Evolutionary conservation across 2,797 vertebrate species (phyloP), one percentile per base, ranked within the genome.

Genomic region (Acanthis flammea): DNA sequence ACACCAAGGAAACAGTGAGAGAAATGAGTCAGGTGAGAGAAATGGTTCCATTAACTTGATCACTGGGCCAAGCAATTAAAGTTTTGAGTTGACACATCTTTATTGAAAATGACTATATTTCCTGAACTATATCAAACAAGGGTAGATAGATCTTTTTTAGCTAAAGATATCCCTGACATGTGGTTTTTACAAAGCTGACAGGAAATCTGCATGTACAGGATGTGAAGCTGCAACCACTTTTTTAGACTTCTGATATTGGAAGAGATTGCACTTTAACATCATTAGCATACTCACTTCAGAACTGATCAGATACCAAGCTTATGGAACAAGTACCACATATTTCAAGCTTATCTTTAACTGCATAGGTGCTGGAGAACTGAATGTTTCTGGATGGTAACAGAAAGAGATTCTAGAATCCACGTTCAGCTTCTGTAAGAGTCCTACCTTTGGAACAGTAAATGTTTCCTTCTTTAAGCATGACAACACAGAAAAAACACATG

Each of bases 401-500:
- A 99, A 97, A 60, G 98, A 98, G 93, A 99, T 97, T 77, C 98
- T 97, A 23, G 98, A 94, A 97, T 99, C 98, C 97, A 98, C 61
- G 9, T 95, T 97, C 21, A 98, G 96, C 92, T 98, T 99, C 79
- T 98, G 88, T 65, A 96, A 98, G 71, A 98, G 92, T 33, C 98
- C 98, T 95, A 66, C 97, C 19, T 92, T 98, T 73, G 98, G 98
- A 87, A 99, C 92, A 7, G 97, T 99, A 97, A 99, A 99, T n/a
- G 86, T 98, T 95, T 99, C 98, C 90, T 96, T 98, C 96, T 98
- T 98, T 82, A 99, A 98, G 95, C 98, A 98, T 66, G 98, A 99
- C 89, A 99, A 96, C 3, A 99, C 98, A 13, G 98, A 98, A 95
- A 99, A 99, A 88, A 98, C 92, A n/a, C 98, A 98, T 50, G 99